phyloP scores from a whole-genome alignment of 2,797 vertebrate species.

The Monodelphis domestica region DNA sequence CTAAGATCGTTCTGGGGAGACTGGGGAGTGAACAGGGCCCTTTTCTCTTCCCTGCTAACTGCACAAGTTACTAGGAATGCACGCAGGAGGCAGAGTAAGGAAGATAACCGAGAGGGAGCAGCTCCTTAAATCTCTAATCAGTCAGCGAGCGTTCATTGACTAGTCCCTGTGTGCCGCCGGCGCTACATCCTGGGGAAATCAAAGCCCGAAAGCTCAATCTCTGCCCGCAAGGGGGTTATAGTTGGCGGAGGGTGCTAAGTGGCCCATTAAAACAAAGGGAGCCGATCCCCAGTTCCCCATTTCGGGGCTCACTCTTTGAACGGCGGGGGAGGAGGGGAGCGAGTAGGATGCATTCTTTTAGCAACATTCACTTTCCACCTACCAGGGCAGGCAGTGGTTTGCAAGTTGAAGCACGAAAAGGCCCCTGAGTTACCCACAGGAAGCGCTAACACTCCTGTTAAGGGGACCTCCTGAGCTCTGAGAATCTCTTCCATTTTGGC shows the following conservation, averaged over 20 bases:
- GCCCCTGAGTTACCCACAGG: neutral
- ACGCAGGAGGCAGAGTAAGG: neutral
- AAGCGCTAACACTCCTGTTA: neutral
- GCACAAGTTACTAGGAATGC: neutral
- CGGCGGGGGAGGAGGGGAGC: neutral
- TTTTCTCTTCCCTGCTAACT: neutral
- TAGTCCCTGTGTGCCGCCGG: neutral
- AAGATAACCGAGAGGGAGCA: too few species aligned
- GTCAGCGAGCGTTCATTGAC: neutral
- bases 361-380: slow-evolving; percentile 36
- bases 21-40: neutral
- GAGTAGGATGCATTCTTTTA: slow-evolving; percentile 16
- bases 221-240: neutral
- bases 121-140: neutral
- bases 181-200: neutral
- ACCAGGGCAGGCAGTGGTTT: slow-evolving; percentile 43
- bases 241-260: too few species aligned
- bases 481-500: neutral
- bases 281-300: too few species aligned
- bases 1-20: neutral
- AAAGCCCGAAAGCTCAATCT: neutral
- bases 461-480: neutral
- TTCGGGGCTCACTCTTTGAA: slow-evolving; percentile 59
- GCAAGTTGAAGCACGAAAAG: slow-evolving; percentile 33
- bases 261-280: slow-evolving; percentile 10